Evolutionary conservation across 2,797 vertebrate species (phyloP).

Genomic region (Channallabes apus): DNA sequence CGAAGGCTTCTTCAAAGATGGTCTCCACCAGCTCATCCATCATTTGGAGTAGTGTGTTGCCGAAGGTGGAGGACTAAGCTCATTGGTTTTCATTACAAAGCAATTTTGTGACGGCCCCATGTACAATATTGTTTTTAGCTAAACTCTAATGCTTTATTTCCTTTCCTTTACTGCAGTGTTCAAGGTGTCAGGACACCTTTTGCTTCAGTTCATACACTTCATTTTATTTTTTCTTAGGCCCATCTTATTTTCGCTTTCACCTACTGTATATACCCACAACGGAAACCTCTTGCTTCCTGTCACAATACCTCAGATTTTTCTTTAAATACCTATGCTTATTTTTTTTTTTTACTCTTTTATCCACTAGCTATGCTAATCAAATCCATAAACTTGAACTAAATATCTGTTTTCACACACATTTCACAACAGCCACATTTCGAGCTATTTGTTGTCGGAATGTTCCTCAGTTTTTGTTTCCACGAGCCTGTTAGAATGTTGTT

Average conservation of each 20-base stretch:
- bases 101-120: no score
- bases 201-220: slow-evolving; percentile 17
- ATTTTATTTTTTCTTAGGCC: slow-evolving; percentile 29
- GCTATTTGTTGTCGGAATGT: slow-evolving; percentile 18
- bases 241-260: slow-evolving; percentile 59
- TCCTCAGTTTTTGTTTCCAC: slow-evolving; percentile 33
- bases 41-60: no score
- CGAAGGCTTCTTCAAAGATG: no score
- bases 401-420: slow-evolving; percentile 2
- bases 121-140: not conserved
- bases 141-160: not conserved
- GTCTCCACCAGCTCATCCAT: no score
- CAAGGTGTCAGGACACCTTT: slow-evolving; percentile 26
- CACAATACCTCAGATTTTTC: slow-evolving; percentile 64
- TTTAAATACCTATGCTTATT: slow-evolving; percentile 39
- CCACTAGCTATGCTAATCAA: slow-evolving; percentile 26
- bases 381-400: slow-evolving; percentile 34
- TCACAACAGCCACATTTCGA: slow-evolving; percentile 2
- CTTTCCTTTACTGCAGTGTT: not conserved
- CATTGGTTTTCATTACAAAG: no score
- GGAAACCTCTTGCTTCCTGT: slow-evolving; percentile 66
- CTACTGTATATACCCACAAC: slow-evolving; percentile 61
- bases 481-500: slow-evolving; percentile 1
- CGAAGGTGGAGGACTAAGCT: no score
- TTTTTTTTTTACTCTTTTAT: slow-evolving; percentile 6